A percentile compares a stretch with the other conserved stretches of the same genome.
These are phyloP conservation scores for Dasypus novemcinctus DNA, from an alignment of 2,113 vertebrate species.

Conservation along the genomic window DNA sequence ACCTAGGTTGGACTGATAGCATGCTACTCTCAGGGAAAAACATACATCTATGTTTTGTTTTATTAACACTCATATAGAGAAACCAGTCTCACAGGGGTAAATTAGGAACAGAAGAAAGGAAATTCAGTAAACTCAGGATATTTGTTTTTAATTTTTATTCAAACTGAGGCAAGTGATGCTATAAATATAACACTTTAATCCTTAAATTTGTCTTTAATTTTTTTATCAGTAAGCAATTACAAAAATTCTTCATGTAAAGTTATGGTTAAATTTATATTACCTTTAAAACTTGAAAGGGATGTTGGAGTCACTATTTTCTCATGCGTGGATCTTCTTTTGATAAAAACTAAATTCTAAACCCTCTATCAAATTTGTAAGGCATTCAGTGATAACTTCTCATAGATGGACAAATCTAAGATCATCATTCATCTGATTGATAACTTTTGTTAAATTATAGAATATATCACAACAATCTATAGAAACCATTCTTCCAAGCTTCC, in stretches of 20 bases:
- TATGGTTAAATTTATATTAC: background rate
- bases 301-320: background rate
- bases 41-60: background rate
- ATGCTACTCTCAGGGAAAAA: background rate
- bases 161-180: background rate
- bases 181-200: background rate
- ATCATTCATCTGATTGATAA: background rate
- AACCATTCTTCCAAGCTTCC: constrained; percentile 10
- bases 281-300: constrained; percentile 13
- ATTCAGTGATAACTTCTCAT: background rate
- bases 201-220: constrained; percentile 18
- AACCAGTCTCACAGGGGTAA: background rate
- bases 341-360: constrained; percentile 9
- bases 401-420: background rate
- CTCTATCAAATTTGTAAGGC: background rate
- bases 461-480: background rate
- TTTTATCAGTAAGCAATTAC: background rate
- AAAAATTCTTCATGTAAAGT: background rate
- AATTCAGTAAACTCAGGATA: background rate
- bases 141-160: constrained; percentile 33
- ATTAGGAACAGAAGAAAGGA: constrained; percentile 19
- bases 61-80: background rate
- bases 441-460: background rate
- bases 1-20: background rate
- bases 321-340: background rate